These are phyloP conservation scores for Dichetophora obliterata DNA, from an alignment of 2,888 invertebrate species.

Conservation along the genomic window DNA sequence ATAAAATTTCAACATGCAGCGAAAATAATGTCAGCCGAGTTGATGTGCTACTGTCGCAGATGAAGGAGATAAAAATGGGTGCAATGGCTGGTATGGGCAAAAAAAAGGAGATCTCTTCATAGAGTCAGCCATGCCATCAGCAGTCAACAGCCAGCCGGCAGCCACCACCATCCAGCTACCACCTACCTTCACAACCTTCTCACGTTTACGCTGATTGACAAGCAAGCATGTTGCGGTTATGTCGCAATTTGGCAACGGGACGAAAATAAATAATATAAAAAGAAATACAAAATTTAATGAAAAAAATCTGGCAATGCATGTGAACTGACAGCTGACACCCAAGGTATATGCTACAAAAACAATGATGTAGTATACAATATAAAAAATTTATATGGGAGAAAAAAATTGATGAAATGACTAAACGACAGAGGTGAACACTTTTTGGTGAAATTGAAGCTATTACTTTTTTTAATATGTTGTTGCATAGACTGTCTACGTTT, in stretches of 20 bases:
- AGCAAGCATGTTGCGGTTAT: conserved; percentile 7
- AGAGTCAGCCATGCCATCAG: background rate
- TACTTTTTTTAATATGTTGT: no score
- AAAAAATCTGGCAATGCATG: conserved; percentile 1
- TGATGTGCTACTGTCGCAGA: background rate
- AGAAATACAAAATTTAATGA: background rate
- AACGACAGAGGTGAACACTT: no score
- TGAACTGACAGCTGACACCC: conserved; percentile 24
- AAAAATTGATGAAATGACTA: background rate
- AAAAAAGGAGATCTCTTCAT: background rate
- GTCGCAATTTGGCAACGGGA: background rate
- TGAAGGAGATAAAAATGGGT: background rate
- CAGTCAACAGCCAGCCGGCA: background rate
- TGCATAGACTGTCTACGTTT: no score
- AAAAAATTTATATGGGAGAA: background rate
- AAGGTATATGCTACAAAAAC: background rate
- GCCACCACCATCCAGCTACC: background rate
- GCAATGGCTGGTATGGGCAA: background rate
- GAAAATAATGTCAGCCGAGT: background rate
- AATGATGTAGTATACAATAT: background rate
- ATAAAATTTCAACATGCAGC: conserved; percentile 8
- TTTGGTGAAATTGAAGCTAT: no score
- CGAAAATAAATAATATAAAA: background rate
- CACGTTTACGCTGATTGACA: conserved; percentile 4
- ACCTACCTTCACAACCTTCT: background rate